Conservation (phyloP, 53 echinoderm and acorn worm species). For the Stichopus horrens region DNA sequence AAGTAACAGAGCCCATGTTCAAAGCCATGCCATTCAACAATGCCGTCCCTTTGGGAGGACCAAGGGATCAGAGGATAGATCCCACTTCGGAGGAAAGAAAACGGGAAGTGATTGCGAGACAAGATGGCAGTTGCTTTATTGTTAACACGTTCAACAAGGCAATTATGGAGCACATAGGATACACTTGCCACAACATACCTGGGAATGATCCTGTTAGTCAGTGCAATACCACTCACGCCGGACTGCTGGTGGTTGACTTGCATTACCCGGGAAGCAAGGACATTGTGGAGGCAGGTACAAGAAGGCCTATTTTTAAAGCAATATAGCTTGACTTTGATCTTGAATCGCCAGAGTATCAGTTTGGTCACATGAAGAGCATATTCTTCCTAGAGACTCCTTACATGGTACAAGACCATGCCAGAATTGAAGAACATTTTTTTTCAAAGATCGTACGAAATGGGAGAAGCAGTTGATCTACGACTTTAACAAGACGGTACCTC, state of each 20-base stretch:
- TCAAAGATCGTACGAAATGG: background rate
- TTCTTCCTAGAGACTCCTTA: background rate
- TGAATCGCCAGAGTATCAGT: constrained; percentile 18
- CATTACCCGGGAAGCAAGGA: constrained; percentile 11
- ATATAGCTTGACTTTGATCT: constrained; percentile 5
- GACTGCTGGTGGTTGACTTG: constrained; percentile 11
- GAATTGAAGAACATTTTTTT: background rate
- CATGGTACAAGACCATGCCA: background rate
- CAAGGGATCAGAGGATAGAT: background rate
- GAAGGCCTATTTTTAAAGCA: constrained; percentile 2
- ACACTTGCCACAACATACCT: background rate
- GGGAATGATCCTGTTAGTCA: background rate
- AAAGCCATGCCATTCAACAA: constrained; percentile 16
- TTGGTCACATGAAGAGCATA: background rate
- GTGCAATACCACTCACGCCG: background rate
- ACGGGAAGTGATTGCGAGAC: background rate
- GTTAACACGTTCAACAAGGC: constrained; percentile 15
- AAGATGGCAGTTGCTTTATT: constrained; percentile 25
- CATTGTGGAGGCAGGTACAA: constrained; percentile 19
- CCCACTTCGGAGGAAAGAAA: constrained; percentile 25
- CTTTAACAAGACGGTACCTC: background rate
- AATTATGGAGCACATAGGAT: constrained; percentile 2
- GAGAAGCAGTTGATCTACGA: constrained; percentile 7
- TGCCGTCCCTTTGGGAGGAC: background rate
- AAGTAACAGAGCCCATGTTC: background rate